A percentile compares a stretch with the other conserved stretches of the same genome.
These are phyloP conservation scores for Cygnus buccinator DNA, from an alignment of 2,113 vertebrate genomes.

Conservation along the genomic window DNA sequence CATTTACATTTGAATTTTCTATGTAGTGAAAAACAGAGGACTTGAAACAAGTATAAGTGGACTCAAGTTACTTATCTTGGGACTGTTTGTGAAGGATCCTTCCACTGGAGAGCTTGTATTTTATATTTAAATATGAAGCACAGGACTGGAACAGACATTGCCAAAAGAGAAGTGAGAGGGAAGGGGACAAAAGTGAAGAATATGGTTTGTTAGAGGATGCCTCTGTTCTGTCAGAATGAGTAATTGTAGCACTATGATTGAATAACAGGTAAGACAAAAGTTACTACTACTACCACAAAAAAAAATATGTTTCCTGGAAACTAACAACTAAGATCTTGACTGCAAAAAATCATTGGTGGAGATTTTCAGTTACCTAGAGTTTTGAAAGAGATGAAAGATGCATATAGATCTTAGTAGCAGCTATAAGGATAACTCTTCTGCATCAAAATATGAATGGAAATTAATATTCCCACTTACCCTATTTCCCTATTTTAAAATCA, in stretches of 20 bases:
- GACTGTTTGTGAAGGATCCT: neutral
- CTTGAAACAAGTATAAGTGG: neutral
- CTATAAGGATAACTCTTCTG: neutral
- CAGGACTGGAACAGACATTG: neutral
- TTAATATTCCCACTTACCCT: no score
- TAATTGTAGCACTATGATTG: neutral
- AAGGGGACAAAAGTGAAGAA: neutral
- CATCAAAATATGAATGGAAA: neutral
- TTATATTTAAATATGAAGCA: neutral
- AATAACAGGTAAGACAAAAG: neutral
- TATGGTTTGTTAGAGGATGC: neutral
- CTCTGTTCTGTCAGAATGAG: neutral
- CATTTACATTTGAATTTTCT: neutral
- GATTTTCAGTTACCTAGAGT: neutral
- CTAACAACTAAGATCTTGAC: neutral
- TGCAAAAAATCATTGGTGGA: neutral
- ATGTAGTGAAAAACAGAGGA: neutral
- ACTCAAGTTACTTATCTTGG: neutral
- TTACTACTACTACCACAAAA: neutral
- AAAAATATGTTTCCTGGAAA: neutral
- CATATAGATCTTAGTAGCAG: no score
- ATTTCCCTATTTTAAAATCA: neutral
- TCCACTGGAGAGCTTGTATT: neutral
- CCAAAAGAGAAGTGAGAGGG: neutral
- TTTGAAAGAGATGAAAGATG: neutral